A percentile compares a stretch with the other conserved stretches of the same genome.
These are phyloP conservation scores for Sclerurus mexicanus DNA, from an alignment of 2,113 vertebrate species.

Conservation along the genomic window DNA sequence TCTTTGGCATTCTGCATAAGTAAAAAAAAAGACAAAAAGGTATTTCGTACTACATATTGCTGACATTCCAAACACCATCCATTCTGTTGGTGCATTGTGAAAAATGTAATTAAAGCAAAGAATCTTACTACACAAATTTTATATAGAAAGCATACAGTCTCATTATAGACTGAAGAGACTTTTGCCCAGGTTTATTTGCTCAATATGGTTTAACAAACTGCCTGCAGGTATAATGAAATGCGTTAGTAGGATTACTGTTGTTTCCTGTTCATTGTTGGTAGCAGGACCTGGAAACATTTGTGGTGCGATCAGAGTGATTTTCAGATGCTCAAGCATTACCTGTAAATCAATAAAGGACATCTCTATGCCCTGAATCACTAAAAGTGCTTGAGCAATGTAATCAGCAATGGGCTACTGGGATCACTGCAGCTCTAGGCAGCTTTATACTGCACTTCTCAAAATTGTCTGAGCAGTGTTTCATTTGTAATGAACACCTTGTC, in stretches of 20 bases:
- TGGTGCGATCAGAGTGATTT: background rate
- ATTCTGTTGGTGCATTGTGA: background rate
- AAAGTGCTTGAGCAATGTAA: background rate
- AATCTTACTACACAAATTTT: background rate
- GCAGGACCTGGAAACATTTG: background rate
- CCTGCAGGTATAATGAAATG: background rate
- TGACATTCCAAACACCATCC: background rate
- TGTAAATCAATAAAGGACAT: background rate
- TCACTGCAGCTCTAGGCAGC: background rate
- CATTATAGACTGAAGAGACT: background rate
- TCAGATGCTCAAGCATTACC: background rate
- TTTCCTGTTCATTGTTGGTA: fast-evolving
- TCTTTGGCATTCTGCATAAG: background rate
- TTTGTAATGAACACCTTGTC: background rate
- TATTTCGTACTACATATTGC: background rate
- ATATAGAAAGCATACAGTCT: background rate
- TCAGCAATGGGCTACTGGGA: background rate
- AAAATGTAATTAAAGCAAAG: background rate
- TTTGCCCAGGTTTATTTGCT: background rate
- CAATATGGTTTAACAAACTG: background rate
- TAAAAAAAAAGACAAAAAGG: background rate
- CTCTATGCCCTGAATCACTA: background rate
- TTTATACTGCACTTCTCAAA: background rate
- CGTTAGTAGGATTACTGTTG: background rate
- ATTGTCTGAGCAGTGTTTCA: background rate